These are phyloP conservation scores for Heterodera schachtii DNA, from an alignment of 1,140 invertebrate species.

Conservation along the genomic window DNA sequence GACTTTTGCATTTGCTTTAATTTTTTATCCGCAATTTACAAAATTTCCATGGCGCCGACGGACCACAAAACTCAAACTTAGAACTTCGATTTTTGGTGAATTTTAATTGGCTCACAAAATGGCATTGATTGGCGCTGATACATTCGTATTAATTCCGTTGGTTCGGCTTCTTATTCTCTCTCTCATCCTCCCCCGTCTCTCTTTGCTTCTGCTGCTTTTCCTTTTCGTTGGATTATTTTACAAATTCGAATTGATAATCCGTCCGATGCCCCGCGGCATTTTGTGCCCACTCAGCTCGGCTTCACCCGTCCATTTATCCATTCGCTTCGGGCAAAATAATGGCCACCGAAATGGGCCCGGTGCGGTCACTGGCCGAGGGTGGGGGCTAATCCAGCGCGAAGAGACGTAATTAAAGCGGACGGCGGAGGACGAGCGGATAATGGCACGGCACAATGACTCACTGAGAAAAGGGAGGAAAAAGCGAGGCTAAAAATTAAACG, in stretches of 20 bases:
- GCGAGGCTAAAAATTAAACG: background rate
- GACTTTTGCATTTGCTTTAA: too few species aligned
- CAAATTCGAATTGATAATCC: background rate
- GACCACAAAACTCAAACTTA: too few species aligned
- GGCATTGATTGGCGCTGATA: too few species aligned
- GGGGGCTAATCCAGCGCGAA: background rate
- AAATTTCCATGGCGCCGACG: too few species aligned
- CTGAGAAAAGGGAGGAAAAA: background rate
- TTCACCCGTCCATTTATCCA: background rate
- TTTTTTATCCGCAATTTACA: too few species aligned
- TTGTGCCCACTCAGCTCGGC: background rate
- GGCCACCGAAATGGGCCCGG: background rate
- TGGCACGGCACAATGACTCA: constrained; percentile 3
- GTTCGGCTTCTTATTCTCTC: too few species aligned
- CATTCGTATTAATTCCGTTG: too few species aligned
- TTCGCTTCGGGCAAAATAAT: background rate
- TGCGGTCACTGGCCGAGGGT: background rate
- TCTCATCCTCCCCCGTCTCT: too few species aligned
- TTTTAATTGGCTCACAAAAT: too few species aligned
- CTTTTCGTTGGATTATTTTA: background rate
- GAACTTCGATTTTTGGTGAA: too few species aligned
- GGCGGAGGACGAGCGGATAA: background rate
- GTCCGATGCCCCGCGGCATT: background rate
- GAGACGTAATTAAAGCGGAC: background rate
- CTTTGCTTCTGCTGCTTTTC: too few species aligned